Conservation (phyloP, 2,113 vertebrate genomes). For the Vulpes ferrilata region DNA sequence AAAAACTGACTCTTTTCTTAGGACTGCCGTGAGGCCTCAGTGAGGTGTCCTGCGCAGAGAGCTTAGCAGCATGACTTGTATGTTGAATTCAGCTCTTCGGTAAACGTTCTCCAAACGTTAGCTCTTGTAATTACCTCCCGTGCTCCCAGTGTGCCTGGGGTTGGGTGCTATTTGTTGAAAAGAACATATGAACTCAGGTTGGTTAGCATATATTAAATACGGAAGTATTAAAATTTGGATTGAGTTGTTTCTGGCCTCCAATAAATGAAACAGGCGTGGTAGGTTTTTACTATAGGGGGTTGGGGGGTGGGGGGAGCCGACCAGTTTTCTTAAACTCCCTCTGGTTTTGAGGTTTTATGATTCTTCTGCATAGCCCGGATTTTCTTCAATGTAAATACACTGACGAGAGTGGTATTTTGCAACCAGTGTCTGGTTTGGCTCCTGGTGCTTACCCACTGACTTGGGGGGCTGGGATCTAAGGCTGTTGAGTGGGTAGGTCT, state of each 20-base stretch:
- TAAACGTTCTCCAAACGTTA: neutral
- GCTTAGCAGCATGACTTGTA: neutral
- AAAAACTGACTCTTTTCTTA: neutral
- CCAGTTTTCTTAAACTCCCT: conserved; percentile 7
- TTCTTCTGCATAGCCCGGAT: conserved; percentile 15
- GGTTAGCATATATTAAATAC: conserved; percentile 53
- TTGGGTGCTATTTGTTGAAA: neutral
- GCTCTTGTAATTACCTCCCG: neutral
- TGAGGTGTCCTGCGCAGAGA: neutral
- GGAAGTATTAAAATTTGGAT: conserved; percentile 39
- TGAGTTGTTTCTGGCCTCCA: conserved; percentile 43
- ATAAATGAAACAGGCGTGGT: conserved; percentile 1
- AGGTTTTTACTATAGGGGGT: conserved; percentile 31
- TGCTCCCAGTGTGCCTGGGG: neutral
- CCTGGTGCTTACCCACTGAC: neutral
- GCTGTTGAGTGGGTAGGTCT: neutral
- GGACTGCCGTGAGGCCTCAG: neutral
- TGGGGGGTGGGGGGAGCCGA: neutral
- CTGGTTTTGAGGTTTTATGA: conserved; percentile 48
- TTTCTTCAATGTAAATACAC: conserved; percentile 60
- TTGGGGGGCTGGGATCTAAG: conserved; percentile 32
- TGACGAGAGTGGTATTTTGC: conserved; percentile 7
- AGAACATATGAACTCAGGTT: neutral
- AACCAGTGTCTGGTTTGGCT: conserved; percentile 52
- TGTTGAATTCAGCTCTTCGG: neutral